A percentile compares a stretch with the other conserved stretches of the same genome.
Evolutionary conservation across 2,888 invertebrate genomes (phyloP).

Genomic region (Andrena praecox): DNA sequence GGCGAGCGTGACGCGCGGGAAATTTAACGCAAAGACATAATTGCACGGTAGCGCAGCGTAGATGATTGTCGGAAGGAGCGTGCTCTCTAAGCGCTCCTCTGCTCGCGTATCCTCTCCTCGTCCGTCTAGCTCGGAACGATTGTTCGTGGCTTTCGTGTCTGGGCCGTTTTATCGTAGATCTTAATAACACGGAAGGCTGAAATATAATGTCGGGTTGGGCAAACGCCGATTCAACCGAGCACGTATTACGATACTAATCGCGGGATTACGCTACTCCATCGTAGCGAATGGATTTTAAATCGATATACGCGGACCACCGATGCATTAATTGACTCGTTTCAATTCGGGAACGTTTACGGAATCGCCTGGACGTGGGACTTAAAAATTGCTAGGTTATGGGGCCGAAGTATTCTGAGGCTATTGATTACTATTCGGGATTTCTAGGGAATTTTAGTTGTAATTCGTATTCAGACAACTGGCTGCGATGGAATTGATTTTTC

Average conservation of each 20-base stretch:
- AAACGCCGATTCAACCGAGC: slow-evolving; percentile 55
- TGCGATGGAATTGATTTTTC: not conserved
- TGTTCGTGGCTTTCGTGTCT: slow-evolving; percentile 53
- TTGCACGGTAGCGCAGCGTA: slow-evolving; percentile 44
- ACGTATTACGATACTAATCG: slow-evolving; percentile 60
- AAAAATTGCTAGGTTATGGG: not conserved
- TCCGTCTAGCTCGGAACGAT: slow-evolving; percentile 34
- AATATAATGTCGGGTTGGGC: slow-evolving; percentile 60
- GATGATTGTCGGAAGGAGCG: slow-evolving; percentile 35
- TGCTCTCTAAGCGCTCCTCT: slow-evolving; percentile 26
- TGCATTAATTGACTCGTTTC: slow-evolving; percentile 46
- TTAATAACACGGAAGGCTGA: slow-evolving; percentile 62
- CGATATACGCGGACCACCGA: slow-evolving; percentile 24
- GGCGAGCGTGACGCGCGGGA: slow-evolving; percentile 31
- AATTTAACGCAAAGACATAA: slow-evolving; percentile 49
- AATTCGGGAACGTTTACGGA: not conserved
- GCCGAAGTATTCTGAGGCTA: too few relatives aligned
- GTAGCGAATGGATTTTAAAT: slow-evolving; percentile 49
- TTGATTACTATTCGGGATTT: too few relatives aligned
- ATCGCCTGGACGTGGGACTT: not conserved
- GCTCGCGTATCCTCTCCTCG: slow-evolving; percentile 13
- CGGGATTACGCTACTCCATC: slow-evolving; percentile 41
- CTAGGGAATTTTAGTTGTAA: too few relatives aligned
- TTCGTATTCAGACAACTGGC: not conserved
- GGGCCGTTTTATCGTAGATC: slow-evolving; percentile 55